A percentile compares a stretch with the other conserved stretches of the same genome.
Evolutionary conservation across 2,888 invertebrate genomes (phyloP).

Genomic region (Folsomia candida): DNA sequence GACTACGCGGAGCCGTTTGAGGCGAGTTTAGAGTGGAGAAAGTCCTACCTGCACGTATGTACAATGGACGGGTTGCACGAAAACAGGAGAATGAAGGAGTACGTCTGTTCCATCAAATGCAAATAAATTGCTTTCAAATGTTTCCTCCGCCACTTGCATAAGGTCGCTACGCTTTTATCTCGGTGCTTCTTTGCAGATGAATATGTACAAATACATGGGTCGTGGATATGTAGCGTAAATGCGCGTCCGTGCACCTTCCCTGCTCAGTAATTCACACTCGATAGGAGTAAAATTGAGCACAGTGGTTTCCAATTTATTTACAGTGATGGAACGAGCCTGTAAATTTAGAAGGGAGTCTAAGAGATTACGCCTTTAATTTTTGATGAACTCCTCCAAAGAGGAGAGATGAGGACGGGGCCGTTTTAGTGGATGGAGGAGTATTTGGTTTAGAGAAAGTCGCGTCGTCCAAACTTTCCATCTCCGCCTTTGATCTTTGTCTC

Average conservation of each 20-base stretch:
- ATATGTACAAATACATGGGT: neutral
- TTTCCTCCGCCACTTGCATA: neutral
- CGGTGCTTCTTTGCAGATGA: too few species aligned
- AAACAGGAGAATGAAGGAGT: neutral
- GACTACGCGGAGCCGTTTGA: neutral
- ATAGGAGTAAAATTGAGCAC: neutral
- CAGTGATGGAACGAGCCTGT: neutral
- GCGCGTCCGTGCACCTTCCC: too few species aligned
- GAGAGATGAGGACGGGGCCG: neutral
- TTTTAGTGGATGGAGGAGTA: too few species aligned
- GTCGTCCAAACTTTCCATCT: too few species aligned
- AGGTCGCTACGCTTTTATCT: too few species aligned
- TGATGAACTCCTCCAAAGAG: slow-evolving; percentile 8
- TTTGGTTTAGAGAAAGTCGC: too few species aligned
- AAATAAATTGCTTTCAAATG: neutral
- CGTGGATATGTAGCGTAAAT: too few species aligned
- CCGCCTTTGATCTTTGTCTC: too few species aligned
- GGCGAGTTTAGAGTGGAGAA: too few species aligned
- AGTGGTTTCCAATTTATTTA: neutral
- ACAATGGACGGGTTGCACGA: neutral
- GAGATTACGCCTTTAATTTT: slow-evolving; percentile 20
- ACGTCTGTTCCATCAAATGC: neutral
- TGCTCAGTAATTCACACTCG: neutral
- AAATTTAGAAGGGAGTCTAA: slow-evolving; percentile 13
- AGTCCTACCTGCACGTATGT: neutral